phyloP scores from a whole-genome alignment of 1,140 invertebrate genomes.

The Zelostemma sp. region DNA sequence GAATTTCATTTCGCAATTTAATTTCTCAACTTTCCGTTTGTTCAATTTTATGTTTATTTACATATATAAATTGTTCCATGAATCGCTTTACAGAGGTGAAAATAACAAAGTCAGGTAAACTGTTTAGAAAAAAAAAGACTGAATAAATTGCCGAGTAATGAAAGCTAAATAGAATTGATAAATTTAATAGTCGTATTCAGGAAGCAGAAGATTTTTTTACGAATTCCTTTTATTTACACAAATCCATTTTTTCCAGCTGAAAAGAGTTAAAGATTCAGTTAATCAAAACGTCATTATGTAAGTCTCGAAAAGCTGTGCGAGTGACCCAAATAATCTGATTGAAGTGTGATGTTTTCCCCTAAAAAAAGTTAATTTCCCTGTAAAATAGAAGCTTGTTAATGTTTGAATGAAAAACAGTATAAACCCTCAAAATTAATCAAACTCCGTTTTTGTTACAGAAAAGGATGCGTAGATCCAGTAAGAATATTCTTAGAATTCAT shows the following conservation, averaged over 20 bases:
- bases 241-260: slow-evolving; percentile 16
- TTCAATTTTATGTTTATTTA: neutral
- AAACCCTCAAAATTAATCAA: neutral
- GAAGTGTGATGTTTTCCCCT: neutral
- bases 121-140: neutral
- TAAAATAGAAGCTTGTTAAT: neutral
- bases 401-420: slow-evolving; percentile 2
- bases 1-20: too few relatives aligned
- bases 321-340: neutral
- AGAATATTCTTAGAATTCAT: slow-evolving; percentile 39
- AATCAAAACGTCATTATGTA: slow-evolving; percentile 15
- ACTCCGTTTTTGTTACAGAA: slow-evolving; percentile 47
- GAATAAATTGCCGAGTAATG: neutral
- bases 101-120: neutral
- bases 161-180: neutral
- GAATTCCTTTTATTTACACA: slow-evolving; percentile 4
- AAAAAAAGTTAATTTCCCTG: neutral
- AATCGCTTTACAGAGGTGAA: neutral
- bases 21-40: neutral
- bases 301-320: slow-evolving; percentile 1
- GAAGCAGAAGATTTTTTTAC: neutral
- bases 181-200: neutral
- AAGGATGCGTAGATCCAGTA: slow-evolving; percentile 39
- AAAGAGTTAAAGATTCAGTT: slow-evolving; percentile 14
- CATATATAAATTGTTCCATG: too few relatives aligned